phyloP scores from a whole-genome alignment of 1,140 invertebrate species.

The Trissolcus basalis region DNA sequence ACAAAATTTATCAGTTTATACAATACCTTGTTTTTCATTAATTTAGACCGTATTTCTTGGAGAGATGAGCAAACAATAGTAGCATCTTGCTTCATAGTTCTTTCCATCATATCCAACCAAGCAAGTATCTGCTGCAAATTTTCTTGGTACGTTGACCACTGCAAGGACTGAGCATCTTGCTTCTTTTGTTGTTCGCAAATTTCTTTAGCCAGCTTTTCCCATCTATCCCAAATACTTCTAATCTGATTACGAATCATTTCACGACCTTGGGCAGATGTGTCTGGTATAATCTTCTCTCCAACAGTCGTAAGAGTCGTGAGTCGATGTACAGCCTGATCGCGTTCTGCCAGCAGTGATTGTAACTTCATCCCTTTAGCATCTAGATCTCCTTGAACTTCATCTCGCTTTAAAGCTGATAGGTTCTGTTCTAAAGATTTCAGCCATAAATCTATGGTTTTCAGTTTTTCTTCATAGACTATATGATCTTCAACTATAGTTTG shows the following conservation, averaged over 20 bases:
- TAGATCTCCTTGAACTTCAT: constrained; percentile 71
- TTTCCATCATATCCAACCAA: constrained; percentile 93
- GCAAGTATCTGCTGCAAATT: constrained; percentile 86
- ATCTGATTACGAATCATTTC: constrained; percentile 91
- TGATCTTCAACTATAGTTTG: constrained; percentile 91
- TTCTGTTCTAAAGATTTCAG: constrained; percentile 86
- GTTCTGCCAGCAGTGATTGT: constrained; percentile 87
- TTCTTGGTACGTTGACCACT: constrained; percentile 90
- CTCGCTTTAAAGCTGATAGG: constrained; percentile 78
- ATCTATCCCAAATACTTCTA: constrained; percentile 85
- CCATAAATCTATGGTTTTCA: constrained; percentile 86
- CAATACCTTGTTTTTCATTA: constrained; percentile 88
- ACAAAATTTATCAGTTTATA: neutral
- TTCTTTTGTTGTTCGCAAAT: constrained; percentile 88
- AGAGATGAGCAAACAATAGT: constrained; percentile 82
- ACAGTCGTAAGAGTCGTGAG: constrained; percentile 83
- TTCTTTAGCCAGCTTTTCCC: constrained; percentile 89
- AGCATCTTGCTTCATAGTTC: constrained; percentile 84
- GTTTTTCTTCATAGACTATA: constrained; percentile 85
- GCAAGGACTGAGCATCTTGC: constrained; percentile 88
- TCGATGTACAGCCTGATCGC: constrained; percentile 88
- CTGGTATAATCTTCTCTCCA: constrained; percentile 91
- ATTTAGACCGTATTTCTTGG: constrained; percentile 90
- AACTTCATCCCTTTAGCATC: constrained; percentile 81
- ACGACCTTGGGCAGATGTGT: constrained; percentile 92